Evolutionary conservation across 2,888 invertebrate genomes (phyloP), one percentile per base, ranked within the genome.

Genomic region (Ectemnius cavifrons): DNA sequence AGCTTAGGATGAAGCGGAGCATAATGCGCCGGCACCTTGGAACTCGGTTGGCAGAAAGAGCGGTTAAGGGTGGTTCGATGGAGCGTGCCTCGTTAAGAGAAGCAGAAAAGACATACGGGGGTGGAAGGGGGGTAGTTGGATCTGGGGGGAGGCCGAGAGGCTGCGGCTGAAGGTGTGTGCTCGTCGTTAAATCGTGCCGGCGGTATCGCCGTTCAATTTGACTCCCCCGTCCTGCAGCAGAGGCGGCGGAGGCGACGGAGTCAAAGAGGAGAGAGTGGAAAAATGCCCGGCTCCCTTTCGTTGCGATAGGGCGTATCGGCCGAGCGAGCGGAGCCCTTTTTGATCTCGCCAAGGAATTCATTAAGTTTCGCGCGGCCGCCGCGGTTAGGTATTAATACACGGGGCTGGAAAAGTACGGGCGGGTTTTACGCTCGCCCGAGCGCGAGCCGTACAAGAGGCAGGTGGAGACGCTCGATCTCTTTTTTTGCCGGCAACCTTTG

Each of bases 311-410:
- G 67, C 73, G 72, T 83, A 81, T 83, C 83, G 81, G 79, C 66
- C 74, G 72, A 16, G 37, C 37, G 37, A 75, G 77, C 73, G 75
- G 79, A 77, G 75, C 88, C 89, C 89, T 88, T 89, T 90, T 90
- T 90, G 90, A 90, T 90, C 90, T 89, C 85, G 86, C 88, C 89
- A 89, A 90, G 89, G 90, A 90, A 90, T 90, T 90, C 90, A 90
- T 90, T 90, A 90, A 90, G 90, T 90, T 89, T 84, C 86, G 88
- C 87, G 89, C 86, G 85, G 37, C 37, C 37, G 37, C 37, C 82
- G 88, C 85, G 87, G 89, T 88, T 89, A 88, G 86, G 88, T 89
- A 90, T 90, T 90, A 90, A 90, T 88, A 90, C 87, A 86, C 84
- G 88, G 85, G 83, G 83, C 86, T 84, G 86, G 85, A 89, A 81